A percentile compares a stretch with the other conserved stretches of the same genome.
Conservation (phyloP, 92 coral and sea anemone genomes). For the Montipora capitata region DNA sequence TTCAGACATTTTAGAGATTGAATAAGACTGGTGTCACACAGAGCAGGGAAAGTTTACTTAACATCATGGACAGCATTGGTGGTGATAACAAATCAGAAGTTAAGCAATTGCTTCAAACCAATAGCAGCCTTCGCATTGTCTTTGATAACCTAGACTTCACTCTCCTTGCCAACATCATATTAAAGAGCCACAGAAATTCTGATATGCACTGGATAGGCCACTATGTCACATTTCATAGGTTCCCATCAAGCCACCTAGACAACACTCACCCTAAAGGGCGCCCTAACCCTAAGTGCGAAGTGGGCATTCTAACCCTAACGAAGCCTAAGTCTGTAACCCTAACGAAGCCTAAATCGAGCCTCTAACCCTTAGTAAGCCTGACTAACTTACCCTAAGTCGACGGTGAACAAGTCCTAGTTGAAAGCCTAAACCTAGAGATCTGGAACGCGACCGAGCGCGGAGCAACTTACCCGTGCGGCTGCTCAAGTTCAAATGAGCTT, state of each 20-base stretch:
- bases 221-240: conserved; percentile 40
- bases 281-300: no score
- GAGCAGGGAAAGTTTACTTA: conserved; percentile 30
- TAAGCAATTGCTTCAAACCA: background rate
- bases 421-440: no score
- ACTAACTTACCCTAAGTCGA: no score
- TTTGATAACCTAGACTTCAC: conserved; percentile 73
- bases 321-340: no score
- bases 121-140: conserved; percentile 19
- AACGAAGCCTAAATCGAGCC: no score
- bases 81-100: background rate
- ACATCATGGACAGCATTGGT: conserved; percentile 46
- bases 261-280: conserved; percentile 5
- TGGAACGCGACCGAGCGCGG: no score
- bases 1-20: conserved; percentile 47
- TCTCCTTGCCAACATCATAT: conserved; percentile 31
- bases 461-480: no score
- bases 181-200: conserved; percentile 35
- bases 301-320: no score
- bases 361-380: no score
- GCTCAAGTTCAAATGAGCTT: no score
- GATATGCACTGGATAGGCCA: conserved; percentile 78
- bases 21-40: conserved; percentile 37
- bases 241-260: conserved; percentile 50
- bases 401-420: no score